A percentile compares a stretch with the other conserved stretches of the same genome.
Evolutionary conservation across 2,888 invertebrate species (phyloP).

Genomic region (Hermodice carunculata): DNA sequence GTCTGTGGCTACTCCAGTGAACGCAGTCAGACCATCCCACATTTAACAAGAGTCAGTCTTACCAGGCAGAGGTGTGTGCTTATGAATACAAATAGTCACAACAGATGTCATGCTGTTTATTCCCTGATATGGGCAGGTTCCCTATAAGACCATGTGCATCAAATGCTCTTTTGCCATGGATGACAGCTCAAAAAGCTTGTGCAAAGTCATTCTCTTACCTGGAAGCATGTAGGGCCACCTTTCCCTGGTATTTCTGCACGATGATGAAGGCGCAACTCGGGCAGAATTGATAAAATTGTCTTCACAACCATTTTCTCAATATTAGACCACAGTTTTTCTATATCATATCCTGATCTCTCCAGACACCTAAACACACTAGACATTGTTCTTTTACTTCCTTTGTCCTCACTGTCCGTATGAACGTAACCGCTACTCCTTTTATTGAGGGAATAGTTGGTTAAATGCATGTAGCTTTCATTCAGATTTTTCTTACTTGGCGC

Average conservation of each 20-base stretch:
- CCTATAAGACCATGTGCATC: too few relatives aligned
- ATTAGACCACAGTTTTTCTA: constrained; percentile 67
- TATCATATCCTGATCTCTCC: constrained; percentile 50
- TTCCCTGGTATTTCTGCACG: constrained; percentile 61
- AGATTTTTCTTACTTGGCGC: constrained; percentile 70
- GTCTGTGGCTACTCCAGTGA: too few relatives aligned
- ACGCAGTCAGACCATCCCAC: too few relatives aligned
- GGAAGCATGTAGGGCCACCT: constrained; percentile 71
- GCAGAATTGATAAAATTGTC: constrained; percentile 71
- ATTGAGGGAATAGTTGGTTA: constrained; percentile 73
- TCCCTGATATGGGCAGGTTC: too few relatives aligned
- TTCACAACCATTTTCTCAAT: constrained; percentile 71
- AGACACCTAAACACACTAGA: constrained; percentile 69
- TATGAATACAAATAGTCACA: too few relatives aligned
- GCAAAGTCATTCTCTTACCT: constrained; percentile 60
- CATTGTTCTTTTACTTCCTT: constrained; percentile 71
- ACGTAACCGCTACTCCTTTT: constrained; percentile 70
- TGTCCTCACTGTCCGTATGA: constrained; percentile 64
- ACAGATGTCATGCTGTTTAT: too few relatives aligned
- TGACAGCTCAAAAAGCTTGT: background rate
- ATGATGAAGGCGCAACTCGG: constrained; percentile 70
- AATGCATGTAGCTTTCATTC: constrained; percentile 70
- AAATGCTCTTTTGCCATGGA: background rate
- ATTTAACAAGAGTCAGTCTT: too few relatives aligned
- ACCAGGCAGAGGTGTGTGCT: too few relatives aligned